Percentiles rank a stretch among this genome's conserved stretches.
phyloP scores from a whole-genome alignment of 2,888 invertebrate genomes.

The Lepas anatifera region DNA sequence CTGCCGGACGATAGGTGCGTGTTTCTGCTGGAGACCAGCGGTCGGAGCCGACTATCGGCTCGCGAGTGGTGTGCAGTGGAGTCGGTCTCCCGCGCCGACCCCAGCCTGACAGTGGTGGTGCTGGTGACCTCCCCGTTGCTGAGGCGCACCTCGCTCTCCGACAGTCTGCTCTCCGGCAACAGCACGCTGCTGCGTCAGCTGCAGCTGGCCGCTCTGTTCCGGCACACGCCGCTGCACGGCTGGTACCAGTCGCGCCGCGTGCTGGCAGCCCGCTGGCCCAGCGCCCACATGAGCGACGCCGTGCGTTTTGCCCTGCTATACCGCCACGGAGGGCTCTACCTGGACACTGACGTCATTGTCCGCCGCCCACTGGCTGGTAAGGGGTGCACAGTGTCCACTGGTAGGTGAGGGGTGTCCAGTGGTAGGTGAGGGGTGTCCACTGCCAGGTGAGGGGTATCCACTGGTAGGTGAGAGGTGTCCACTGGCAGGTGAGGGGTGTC shows the following conservation, averaged over 20 bases:
- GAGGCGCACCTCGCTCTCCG: not conserved
- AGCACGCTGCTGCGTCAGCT: conserved; percentile 18
- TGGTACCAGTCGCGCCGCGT: conserved; percentile 18
- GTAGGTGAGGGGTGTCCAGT: no score
- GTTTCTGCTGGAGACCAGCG: conserved; percentile 21
- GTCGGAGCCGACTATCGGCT: conserved; percentile 13
- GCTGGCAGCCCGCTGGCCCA: conserved; percentile 18
- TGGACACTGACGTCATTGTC: conserved; percentile 23
- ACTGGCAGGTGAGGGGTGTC: no score
- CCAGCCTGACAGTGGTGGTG: conserved; percentile 15
- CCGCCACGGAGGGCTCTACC: conserved; percentile 23
- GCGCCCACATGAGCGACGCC: conserved; percentile 20
- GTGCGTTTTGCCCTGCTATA: conserved; percentile 19
- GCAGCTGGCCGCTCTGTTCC: conserved; percentile 13
- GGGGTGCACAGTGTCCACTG: no score
- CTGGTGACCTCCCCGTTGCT: conserved; percentile 18
- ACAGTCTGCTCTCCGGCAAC: not conserved
- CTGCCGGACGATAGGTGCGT: not conserved
- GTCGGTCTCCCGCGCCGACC: conserved; percentile 19
- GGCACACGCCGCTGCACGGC: conserved; percentile 14
- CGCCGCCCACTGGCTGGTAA: conserved; percentile 13
- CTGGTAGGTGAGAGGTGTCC: no score
- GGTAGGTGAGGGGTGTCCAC: no score
- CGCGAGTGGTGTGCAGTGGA: conserved; percentile 24
- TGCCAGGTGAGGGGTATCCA: no score